Evolutionary conservation across 2,888 invertebrate species (phyloP).

Genomic region (Emmelina monodactyla): DNA sequence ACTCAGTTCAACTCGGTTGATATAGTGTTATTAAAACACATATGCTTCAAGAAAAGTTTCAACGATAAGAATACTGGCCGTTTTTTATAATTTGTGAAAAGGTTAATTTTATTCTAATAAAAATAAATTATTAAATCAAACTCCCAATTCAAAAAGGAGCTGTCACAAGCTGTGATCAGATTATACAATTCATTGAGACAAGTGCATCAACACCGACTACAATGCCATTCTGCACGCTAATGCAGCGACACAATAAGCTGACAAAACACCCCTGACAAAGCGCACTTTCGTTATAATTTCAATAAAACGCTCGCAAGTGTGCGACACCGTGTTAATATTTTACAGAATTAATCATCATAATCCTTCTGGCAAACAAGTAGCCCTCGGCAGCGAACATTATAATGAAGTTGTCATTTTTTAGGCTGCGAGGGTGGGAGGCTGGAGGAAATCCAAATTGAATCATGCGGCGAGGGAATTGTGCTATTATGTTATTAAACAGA

Average conservation of each 20-base stretch:
- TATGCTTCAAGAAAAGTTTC: no score
- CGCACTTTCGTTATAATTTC: slow-evolving; percentile 45
- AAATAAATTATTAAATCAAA: no score
- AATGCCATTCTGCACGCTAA: no score
- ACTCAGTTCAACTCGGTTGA: slow-evolving; percentile 27
- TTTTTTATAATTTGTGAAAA: no score
- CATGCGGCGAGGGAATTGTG: slow-evolving; percentile 72
- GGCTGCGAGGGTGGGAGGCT: slow-evolving; percentile 57
- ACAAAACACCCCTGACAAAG: slow-evolving; percentile 38
- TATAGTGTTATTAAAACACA: no score
- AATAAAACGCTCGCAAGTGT: slow-evolving; percentile 53
- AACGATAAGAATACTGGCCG: no score
- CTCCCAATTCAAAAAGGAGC: no score
- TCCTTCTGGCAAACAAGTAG: slow-evolving; percentile 63
- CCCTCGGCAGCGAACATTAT: slow-evolving; percentile 60
- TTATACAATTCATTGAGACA: no score
- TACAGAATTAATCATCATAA: slow-evolving; percentile 65
- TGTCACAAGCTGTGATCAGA: no score
- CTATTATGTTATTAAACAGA: slow-evolving; percentile 73
- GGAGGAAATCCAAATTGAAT: slow-evolving; percentile 74
- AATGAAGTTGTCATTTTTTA: slow-evolving; percentile 68
- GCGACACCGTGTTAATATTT: slow-evolving; percentile 62
- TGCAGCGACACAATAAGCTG: slow-evolving; percentile 15
- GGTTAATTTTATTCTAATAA: no score
- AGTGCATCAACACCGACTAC: no score